Conservation (phyloP, 1,140 invertebrate species). For the Drosophila truncata region DNA sequence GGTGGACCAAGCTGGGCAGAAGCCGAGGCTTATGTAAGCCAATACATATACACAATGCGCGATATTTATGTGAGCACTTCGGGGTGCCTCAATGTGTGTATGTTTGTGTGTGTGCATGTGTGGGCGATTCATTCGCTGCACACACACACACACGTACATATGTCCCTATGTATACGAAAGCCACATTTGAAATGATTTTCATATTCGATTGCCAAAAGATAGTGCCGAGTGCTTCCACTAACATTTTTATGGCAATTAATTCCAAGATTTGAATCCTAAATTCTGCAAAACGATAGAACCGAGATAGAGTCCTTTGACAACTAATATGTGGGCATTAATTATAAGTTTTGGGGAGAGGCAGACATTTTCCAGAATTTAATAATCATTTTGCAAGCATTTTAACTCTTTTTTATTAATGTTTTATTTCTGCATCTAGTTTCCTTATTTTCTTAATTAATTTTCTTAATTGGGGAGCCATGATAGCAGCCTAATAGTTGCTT, state of each 20-base stretch:
- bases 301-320: background rate
- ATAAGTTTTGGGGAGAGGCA: too few species aligned
- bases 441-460: too few species aligned
- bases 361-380: background rate
- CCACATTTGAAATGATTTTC: slow-evolving; percentile 15
- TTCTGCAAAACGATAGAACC: background rate
- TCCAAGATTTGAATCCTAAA: background rate
- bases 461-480: too few species aligned
- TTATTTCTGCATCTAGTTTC: too few species aligned
- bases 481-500: too few species aligned
- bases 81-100: slow-evolving; percentile 2
- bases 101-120: slow-evolving; percentile 11
- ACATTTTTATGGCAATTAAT: slow-evolving; percentile 14
- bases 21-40: slow-evolving; percentile 77
- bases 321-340: background rate
- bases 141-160: slow-evolving; percentile 3
- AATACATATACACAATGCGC: slow-evolving; percentile 79
- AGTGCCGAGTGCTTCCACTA: background rate
- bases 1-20: slow-evolving; percentile 57
- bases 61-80: slow-evolving; percentile 67
- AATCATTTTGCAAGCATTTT: background rate
- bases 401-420: too few species aligned
- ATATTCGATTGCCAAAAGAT: slow-evolving; percentile 38
- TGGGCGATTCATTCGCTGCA: slow-evolving; percentile 41
- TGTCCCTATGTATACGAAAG: slow-evolving; percentile 11